Percentiles rank a stretch among this genome's conserved stretches.
phyloP scores from a whole-genome alignment of 2,888 invertebrate genomes.

The Pachydiplax longipennis region DNA sequence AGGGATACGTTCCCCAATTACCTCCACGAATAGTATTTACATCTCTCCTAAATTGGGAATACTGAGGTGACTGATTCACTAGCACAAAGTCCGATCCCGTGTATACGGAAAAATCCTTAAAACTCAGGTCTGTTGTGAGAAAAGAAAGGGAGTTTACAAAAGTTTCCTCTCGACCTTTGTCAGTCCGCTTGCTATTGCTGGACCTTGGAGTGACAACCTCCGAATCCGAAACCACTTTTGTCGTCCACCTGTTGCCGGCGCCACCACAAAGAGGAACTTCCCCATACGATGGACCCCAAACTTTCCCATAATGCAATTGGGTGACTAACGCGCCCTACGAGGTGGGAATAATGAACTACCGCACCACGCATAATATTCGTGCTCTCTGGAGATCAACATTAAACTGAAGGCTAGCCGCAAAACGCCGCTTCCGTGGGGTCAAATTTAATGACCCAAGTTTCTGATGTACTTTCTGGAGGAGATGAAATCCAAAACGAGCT shows the following conservation, averaged over 20 bases:
- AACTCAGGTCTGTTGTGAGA: not conserved
- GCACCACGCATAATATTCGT: not conserved
- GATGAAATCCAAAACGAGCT: too few species aligned
- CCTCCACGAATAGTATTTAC: too few species aligned
- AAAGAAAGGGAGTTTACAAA: not conserved
- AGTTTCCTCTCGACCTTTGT: not conserved
- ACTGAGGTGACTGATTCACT: too few species aligned
- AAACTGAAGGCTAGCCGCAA: not conserved
- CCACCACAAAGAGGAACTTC: not conserved
- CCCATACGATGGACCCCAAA: not conserved
- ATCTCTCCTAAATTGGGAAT: too few species aligned
- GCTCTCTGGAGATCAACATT: not conserved
- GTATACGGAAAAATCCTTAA: too few species aligned
- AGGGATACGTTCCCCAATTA: too few species aligned
- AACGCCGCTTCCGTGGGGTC: not conserved
- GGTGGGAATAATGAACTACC: not conserved
- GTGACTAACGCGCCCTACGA: not conserved
- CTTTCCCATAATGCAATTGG: slow-evolving; percentile 1
- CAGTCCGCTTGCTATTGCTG: not conserved
- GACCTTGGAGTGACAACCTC: not conserved
- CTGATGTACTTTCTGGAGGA: too few species aligned
- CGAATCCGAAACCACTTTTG: not conserved
- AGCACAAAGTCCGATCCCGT: too few species aligned
- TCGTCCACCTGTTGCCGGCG: not conserved
- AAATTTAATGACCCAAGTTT: too few species aligned